A percentile compares a stretch with the other conserved stretches of the same genome.
Conservation (phyloP, 2,113 vertebrate species). For the Hippocampus zosterae region DNA sequence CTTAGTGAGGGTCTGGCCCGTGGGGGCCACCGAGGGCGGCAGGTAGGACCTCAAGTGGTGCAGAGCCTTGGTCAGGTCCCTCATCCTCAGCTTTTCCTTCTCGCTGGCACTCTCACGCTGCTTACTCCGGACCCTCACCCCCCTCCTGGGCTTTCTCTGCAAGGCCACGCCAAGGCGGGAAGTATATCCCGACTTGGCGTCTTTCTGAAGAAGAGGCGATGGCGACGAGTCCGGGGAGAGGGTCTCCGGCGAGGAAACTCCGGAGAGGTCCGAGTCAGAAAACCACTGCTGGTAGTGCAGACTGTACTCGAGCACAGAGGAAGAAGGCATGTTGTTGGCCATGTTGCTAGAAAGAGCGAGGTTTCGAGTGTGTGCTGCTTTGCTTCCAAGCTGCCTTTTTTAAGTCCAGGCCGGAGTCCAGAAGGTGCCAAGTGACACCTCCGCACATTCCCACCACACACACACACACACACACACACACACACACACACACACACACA, state of each 20-base stretch:
- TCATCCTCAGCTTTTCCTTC: slow-evolving; percentile 80
- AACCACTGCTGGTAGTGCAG: slow-evolving; percentile 70
- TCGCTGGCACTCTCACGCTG: slow-evolving; percentile 80
- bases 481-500: slow-evolving; percentile 19
- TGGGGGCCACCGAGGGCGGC: slow-evolving; percentile 73
- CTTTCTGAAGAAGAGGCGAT: slow-evolving; percentile 2
- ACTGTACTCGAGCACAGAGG: slow-evolving; percentile 48
- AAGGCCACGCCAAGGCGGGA: slow-evolving; percentile 16
- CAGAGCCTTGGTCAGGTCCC: slow-evolving; percentile 76
- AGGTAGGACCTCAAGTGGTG: slow-evolving; percentile 78
- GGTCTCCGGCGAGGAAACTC: slow-evolving; percentile 68
- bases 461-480: slow-evolving; percentile 9
- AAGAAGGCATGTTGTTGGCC: slow-evolving; percentile 66
- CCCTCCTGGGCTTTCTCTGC: slow-evolving; percentile 24
- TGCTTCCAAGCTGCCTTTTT: slow-evolving; percentile 60
- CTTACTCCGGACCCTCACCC: slow-evolving; percentile 66
- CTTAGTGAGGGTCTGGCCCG: slow-evolving; percentile 76
- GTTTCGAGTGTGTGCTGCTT: slow-evolving; percentile 44
- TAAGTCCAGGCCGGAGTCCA: slow-evolving; percentile 57
- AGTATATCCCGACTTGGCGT: slow-evolving; percentile 18
- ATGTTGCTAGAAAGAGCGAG: slow-evolving; percentile 52
- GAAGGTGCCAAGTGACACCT: slow-evolving; percentile 80
- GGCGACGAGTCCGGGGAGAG: slow-evolving; percentile 70
- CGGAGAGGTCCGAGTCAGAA: slow-evolving; percentile 73
- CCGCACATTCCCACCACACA: slow-evolving; percentile 64